Evolutionary conservation across 2,888 invertebrate genomes (phyloP).

Genomic region (Spialia ferax): DNA sequence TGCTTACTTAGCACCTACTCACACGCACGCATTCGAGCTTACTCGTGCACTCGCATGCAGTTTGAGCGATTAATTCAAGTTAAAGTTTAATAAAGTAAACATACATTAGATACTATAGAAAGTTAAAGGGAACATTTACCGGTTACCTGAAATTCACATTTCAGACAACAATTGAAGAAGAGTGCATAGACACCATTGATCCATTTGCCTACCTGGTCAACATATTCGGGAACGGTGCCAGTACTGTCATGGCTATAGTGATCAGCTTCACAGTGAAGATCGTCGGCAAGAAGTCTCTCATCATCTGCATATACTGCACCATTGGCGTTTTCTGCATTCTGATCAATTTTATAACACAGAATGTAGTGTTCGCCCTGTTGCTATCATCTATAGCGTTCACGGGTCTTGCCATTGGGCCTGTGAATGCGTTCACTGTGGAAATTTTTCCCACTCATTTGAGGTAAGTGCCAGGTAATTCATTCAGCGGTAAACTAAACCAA

Average conservation of each 20-base stretch:
- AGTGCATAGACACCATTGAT: slow-evolving; percentile 71
- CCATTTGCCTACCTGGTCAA: slow-evolving; percentile 68
- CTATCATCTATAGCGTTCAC: slow-evolving; percentile 68
- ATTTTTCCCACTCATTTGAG: slow-evolving; percentile 80
- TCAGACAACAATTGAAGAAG: slow-evolving; percentile 57
- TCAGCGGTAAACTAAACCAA: too few species aligned
- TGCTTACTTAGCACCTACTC: too few species aligned
- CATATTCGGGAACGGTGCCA: slow-evolving; percentile 63
- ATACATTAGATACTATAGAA: too few species aligned
- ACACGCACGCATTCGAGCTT: too few species aligned
- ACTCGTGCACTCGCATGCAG: too few species aligned
- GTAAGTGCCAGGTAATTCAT: slow-evolving; percentile 51
- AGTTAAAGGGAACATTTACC: too few species aligned
- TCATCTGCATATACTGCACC: slow-evolving; percentile 60
- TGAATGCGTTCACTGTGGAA: slow-evolving; percentile 77
- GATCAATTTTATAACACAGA: slow-evolving; percentile 71
- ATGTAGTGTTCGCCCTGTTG: slow-evolving; percentile 66
- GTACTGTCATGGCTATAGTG: slow-evolving; percentile 60
- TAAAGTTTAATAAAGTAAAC: too few species aligned
- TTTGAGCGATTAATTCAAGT: too few species aligned
- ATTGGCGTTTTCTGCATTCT: slow-evolving; percentile 67
- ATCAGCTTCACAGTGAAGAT: slow-evolving; percentile 68
- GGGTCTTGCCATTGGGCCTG: slow-evolving; percentile 72
- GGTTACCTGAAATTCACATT: neutral
- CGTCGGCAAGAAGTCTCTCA: slow-evolving; percentile 72